These are phyloP conservation scores for Pemphigus obesinymphae DNA, from an alignment of 1,140 invertebrate genomes.

Conservation along the genomic window DNA sequence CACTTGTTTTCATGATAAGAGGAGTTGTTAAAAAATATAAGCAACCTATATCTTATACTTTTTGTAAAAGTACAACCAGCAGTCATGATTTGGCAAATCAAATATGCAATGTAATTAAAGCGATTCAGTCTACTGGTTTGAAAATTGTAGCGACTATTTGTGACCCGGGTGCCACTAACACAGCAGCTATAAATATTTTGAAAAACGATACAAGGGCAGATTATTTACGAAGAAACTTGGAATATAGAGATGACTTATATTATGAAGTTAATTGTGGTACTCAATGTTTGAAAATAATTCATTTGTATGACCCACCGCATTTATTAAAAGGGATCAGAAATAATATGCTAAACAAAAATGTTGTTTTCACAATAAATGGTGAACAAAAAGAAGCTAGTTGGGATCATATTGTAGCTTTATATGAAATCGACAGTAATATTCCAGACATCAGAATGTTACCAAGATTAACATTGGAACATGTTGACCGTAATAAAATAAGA, in stretches of 20 bases:
- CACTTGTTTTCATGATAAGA: too few relatives aligned
- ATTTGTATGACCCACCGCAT: neutral
- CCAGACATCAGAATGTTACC: too few relatives aligned
- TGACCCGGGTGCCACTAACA: neutral
- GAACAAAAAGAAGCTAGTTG: neutral
- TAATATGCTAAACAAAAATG: neutral
- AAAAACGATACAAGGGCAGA: neutral
- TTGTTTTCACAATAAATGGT: neutral
- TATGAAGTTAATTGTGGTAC: too few relatives aligned
- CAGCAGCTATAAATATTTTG: neutral
- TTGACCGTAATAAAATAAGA: neutral
- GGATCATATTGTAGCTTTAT: neutral
- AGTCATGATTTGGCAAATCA: too few relatives aligned
- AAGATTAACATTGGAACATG: too few relatives aligned
- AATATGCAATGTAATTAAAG: too few relatives aligned
- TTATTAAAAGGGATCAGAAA: neutral
- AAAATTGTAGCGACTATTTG: neutral
- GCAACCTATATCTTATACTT: too few relatives aligned
- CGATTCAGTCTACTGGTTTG: neutral
- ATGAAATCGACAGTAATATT: neutral
- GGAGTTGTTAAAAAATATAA: too few relatives aligned
- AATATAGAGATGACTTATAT: too few relatives aligned
- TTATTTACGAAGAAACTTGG: neutral
- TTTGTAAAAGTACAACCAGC: too few relatives aligned
- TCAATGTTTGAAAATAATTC: neutral